Conservation (phyloP, 2,888 invertebrate genomes). For the Galeruca laticollis region DNA sequence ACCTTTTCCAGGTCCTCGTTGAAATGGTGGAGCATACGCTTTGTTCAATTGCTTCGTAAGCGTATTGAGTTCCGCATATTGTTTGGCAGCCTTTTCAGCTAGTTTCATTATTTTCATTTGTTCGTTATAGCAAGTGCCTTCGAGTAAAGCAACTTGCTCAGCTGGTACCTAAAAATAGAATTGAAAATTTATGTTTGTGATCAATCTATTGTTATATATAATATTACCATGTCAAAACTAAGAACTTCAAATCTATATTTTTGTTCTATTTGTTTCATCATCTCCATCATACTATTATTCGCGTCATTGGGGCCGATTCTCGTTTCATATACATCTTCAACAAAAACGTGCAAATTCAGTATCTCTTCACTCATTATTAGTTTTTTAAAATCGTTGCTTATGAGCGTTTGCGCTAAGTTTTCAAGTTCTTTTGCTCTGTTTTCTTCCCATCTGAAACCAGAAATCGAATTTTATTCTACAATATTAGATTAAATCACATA, state of each 20-base stretch:
- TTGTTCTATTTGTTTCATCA: conserved; percentile 73
- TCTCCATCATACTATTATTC: conserved; percentile 69
- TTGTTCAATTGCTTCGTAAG: conserved; percentile 67
- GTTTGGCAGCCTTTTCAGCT: conserved; percentile 71
- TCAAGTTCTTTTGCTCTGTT: conserved; percentile 69
- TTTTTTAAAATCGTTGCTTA: conserved; percentile 71
- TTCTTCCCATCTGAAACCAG: conserved; percentile 66
- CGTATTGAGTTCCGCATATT: conserved; percentile 69
- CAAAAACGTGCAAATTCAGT: conserved; percentile 71
- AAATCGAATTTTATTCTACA: not conserved
- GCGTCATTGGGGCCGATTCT: conserved; percentile 72
- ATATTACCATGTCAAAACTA: conserved; percentile 67
- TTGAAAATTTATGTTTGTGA: not conserved
- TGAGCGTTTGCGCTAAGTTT: conserved; percentile 69
- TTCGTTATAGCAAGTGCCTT: conserved; percentile 68
- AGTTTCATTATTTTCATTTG: conserved; percentile 69
- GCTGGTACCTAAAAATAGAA: conserved; percentile 64
- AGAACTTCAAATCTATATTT: conserved; percentile 67
- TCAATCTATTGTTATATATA: not conserved
- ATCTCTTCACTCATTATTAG: conserved; percentile 71
- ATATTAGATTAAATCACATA: too few relatives aligned
- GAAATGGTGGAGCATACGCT: conserved; percentile 64
- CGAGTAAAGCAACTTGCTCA: conserved; percentile 68
- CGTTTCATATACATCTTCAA: conserved; percentile 75
- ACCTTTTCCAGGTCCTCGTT: conserved; percentile 47